Percentiles rank a stretch among this genome's conserved stretches.
Conservation (phyloP, 1,140 invertebrate genomes). For the Lepidurus arcticus region DNA sequence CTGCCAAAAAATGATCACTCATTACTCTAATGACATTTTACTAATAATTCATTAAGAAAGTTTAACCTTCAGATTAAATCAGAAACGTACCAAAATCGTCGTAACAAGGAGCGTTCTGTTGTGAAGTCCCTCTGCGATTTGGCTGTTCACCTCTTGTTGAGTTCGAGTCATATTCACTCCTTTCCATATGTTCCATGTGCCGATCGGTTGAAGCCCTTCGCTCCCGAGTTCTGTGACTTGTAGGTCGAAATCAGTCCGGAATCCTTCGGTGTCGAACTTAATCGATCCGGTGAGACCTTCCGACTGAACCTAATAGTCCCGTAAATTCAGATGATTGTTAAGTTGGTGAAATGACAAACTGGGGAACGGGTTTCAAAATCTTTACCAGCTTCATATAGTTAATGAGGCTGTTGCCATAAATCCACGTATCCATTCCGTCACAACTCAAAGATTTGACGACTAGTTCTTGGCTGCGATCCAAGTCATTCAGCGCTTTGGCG, state of each 20-base stretch:
- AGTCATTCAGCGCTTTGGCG: constrained; percentile 82
- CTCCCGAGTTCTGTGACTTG: constrained; percentile 56
- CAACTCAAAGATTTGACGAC: constrained; percentile 79
- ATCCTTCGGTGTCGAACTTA: constrained; percentile 90
- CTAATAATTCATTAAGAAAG: not conserved
- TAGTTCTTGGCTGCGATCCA: constrained; percentile 83
- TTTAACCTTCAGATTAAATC: not conserved
- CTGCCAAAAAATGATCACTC: constrained; percentile 47
- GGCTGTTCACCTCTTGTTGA: constrained; percentile 71
- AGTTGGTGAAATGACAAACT: not conserved
- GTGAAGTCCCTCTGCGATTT: constrained; percentile 78
- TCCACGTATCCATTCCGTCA: constrained; percentile 84
- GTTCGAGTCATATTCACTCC: constrained; percentile 86
- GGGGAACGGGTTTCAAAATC: not conserved
- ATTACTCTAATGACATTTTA: too few relatives aligned
- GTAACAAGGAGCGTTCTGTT: constrained; percentile 89
- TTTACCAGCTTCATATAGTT: constrained; percentile 97
- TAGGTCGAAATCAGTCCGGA: constrained; percentile 80
- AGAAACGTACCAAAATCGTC: constrained; percentile 72
- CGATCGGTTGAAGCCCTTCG: constrained; percentile 72
- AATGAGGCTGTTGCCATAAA: constrained; percentile 86
- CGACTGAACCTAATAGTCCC: constrained; percentile 36
- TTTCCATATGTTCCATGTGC: constrained; percentile 79
- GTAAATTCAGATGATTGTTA: constrained; percentile 7
- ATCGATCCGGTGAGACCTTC: constrained; percentile 87